These are phyloP conservation scores for Bradypus variegatus DNA, from an alignment of 2,797 vertebrate genomes.

Conservation along the genomic window DNA sequence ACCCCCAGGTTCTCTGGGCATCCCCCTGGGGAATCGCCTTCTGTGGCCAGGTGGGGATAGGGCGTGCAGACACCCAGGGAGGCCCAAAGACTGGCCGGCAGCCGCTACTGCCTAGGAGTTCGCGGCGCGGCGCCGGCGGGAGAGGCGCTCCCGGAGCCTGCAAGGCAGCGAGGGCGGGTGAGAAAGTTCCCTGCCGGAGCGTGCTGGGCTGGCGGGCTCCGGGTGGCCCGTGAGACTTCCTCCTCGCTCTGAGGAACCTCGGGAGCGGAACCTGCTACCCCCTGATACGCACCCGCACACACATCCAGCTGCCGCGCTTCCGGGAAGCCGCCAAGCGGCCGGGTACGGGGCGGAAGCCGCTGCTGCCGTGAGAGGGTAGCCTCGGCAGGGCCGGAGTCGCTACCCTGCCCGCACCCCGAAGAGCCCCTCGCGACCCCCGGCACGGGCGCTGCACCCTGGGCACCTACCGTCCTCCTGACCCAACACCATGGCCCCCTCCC, in stretches of 20 bases:
- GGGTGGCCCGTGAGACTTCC: not conserved
- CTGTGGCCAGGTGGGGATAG: not conserved
- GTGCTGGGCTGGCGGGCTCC: not conserved
- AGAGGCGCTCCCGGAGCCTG: not conserved
- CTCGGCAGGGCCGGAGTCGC: not conserved
- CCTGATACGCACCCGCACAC: not conserved
- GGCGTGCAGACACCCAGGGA: not conserved
- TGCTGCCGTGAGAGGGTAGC: not conserved
- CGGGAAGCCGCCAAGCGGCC: not conserved
- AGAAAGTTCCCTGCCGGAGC: constrained; percentile 52
- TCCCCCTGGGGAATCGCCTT: too few species aligned
- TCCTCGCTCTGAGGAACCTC: not conserved
- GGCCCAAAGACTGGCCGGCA: not conserved
- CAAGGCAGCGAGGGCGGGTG: not conserved
- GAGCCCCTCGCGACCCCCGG: not conserved
- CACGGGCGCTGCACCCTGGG: not conserved
- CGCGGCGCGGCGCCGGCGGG: not conserved
- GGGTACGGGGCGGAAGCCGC: not conserved
- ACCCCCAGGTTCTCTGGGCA: not conserved
- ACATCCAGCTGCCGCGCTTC: not conserved
- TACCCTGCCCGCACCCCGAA: not conserved
- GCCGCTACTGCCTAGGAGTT: not conserved
- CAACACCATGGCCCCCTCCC: constrained; percentile 90
- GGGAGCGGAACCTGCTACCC: not conserved
- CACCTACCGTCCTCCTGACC: constrained; percentile 97